Conservation (phyloP, 1,140 invertebrate species). For the Drosophila miranda region DNA sequence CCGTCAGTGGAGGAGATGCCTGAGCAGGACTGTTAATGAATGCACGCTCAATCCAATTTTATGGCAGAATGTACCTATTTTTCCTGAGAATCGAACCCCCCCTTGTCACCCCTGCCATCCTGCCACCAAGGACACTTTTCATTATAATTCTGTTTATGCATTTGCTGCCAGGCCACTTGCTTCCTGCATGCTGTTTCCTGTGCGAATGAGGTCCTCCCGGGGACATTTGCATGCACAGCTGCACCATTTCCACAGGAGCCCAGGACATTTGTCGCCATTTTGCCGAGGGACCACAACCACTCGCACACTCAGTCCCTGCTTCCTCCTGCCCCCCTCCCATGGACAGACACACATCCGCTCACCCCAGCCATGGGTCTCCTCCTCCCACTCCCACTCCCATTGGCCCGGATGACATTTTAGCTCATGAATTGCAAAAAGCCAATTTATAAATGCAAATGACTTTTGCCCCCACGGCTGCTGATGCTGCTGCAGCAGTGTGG, state of each 20-base stretch:
- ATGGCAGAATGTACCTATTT: no score
- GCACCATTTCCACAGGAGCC: conserved; percentile 57
- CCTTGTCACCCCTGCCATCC: no score
- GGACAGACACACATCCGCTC: not conserved
- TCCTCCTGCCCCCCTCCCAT: not conserved
- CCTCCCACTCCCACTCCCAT: conserved; percentile 12
- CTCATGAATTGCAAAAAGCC: conserved; percentile 80
- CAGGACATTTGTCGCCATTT: conserved; percentile 41
- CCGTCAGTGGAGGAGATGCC: no score
- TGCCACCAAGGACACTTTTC: no score
- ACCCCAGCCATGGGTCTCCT: conserved; percentile 3
- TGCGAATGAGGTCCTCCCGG: conserved; percentile 48
- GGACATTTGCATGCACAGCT: conserved; percentile 75
- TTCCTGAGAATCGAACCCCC: no score
- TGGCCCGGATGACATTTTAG: conserved; percentile 58
- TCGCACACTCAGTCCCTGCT: not conserved
- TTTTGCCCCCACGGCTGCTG: conserved; percentile 48
- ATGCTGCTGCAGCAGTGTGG: conserved; percentile 8
- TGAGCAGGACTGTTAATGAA: no score
- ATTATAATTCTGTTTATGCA: conserved; percentile 34
- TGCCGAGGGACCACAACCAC: conserved; percentile 1
- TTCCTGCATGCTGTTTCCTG: conserved; percentile 11
- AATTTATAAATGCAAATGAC: conserved; percentile 81
- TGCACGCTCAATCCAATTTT: no score
- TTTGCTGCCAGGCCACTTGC: conserved; percentile 28